Evolutionary conservation across 2,888 invertebrate species (phyloP).

Genomic region (Hartigia nigra): DNA sequence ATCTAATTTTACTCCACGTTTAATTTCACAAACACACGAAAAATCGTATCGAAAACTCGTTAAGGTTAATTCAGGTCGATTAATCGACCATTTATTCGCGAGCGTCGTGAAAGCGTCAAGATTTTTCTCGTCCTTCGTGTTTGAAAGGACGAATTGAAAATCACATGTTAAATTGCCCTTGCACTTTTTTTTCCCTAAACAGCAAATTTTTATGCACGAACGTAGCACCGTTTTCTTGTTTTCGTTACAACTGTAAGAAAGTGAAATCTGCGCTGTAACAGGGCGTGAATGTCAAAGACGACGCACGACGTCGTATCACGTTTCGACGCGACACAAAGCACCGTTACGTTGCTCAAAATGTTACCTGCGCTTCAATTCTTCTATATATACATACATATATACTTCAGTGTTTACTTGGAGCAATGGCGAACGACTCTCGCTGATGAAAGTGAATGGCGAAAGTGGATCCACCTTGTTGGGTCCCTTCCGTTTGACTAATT

Average conservation of each 20-base stretch:
- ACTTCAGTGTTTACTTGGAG: neutral
- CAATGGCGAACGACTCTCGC: neutral
- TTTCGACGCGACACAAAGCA: neutral
- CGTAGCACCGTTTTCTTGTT: neutral
- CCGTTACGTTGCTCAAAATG: neutral
- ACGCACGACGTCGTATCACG: neutral
- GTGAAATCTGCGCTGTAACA: neutral
- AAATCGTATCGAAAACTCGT: neutral
- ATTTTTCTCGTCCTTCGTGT: neutral
- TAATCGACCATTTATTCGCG: neutral
- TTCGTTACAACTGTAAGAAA: neutral
- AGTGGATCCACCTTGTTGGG: slow-evolving; percentile 28
- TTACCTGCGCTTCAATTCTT: neutral
- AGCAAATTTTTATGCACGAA: neutral
- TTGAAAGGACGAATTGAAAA: neutral
- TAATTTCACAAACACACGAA: neutral
- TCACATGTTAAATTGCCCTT: neutral
- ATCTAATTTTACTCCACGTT: neutral
- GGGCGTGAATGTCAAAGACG: neutral
- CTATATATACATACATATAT: neutral
- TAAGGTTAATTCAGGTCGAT: neutral
- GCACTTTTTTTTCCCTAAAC: neutral
- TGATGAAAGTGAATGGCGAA: slow-evolving; percentile 34
- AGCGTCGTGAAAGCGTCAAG: neutral
- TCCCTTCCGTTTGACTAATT: slow-evolving; percentile 47